Conservation (phyloP, 2,797 vertebrate genomes). For the Halcyon badia region DNA sequence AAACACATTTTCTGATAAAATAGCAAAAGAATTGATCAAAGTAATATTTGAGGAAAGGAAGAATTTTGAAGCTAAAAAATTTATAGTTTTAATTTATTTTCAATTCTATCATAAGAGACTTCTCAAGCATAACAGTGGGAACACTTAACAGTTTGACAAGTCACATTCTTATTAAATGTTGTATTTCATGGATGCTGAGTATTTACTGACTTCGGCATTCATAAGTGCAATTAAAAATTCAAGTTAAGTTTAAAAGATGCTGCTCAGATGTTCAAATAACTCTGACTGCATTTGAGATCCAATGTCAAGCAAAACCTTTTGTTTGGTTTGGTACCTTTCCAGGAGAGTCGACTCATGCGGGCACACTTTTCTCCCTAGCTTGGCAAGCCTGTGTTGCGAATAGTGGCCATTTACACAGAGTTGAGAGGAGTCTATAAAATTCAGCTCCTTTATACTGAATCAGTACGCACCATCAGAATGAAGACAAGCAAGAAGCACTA, state of each 20-base stretch:
- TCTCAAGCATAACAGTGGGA: neutral
- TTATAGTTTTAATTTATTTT: neutral
- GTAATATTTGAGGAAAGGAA: neutral
- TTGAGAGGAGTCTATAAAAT: neutral
- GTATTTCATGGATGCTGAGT: neutral
- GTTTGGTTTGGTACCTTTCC: neutral
- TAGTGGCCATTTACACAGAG: neutral
- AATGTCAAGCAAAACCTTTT: neutral
- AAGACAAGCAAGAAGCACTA: neutral
- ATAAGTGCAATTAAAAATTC: neutral
- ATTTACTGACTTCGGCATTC: neutral
- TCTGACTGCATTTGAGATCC: neutral
- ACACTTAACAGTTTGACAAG: neutral
- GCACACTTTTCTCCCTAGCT: neutral
- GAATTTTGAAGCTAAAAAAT: neutral
- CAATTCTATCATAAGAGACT: neutral
- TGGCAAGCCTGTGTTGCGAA: neutral
- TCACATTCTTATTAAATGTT: neutral
- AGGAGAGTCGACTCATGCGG: neutral
- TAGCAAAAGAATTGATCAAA: neutral
- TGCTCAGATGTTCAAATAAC: neutral
- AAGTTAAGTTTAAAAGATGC: neutral
- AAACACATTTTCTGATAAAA: neutral
- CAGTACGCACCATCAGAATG: neutral
- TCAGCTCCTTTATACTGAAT: neutral